Base-by-base conservation (phyloP, 2,797 vertebrate species). In the Sebastes flavidus region DNA sequence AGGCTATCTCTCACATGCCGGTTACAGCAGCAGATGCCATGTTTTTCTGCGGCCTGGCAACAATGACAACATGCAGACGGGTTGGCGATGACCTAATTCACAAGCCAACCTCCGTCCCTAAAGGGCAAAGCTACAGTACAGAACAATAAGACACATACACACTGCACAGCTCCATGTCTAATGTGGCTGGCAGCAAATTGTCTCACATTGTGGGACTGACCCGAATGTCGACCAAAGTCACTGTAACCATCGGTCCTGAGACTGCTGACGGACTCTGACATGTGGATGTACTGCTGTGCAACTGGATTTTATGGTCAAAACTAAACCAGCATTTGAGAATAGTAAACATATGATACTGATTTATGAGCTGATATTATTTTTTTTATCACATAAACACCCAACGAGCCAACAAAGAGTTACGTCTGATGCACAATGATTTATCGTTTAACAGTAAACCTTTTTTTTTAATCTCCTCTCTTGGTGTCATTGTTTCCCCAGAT, bases 81-180 rank as follows among this genome's bases (percentile, higher is more conserved):
- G 72, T 36, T n/a, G 69, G n/a, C 14, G 82, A 70, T 85, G 89
- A 91, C 86, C 88, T 75, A 78, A 68, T 86, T 87, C 80, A 52
- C 74, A 54, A 55, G 75, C 78, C 80, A 69, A 62, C 60, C 78
- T 69, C 62, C 61, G 29, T 63, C 80, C 54, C 89, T 32, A 2
- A 55, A 80, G 84, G 84, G 75, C 65, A 60, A 46, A 78, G 52
- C 77, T 30, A 61, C 61, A 72, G 73, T 24, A 63, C 60, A 38
- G 73, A 74, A 81, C 82, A 86, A 74, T 81, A 62, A 76, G 63
- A 80, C 71, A 2, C 9, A 38, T 22, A 20, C 34, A 67, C 2
- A 0, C 73, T 32, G 32, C 55, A 61, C 16, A 59, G 68, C 59
- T 77, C 42, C n/a, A 25, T 0, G 49, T 54, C 69, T 75, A 32